Base-by-base conservation (phyloP, 2,113 vertebrate genomes). In the Larimichthys polyactis region DNA sequence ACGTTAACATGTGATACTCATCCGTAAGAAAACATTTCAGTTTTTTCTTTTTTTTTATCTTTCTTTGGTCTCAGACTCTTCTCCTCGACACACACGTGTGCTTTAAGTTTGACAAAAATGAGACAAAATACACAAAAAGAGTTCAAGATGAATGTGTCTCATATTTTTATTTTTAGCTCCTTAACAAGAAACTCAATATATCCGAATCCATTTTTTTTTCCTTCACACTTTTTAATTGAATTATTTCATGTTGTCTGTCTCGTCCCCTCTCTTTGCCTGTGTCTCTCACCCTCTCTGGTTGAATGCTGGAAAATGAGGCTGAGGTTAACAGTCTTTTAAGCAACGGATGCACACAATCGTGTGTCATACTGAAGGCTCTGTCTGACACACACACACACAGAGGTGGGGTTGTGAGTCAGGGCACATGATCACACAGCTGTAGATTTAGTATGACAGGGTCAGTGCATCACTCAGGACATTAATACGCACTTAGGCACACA, bases 401-500 rank as follows among this genome's bases (percentile, higher is more conserved):
- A 66, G 16, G 24, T 9, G 24, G 14, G 4, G 78, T 65, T 62
- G 40, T 27, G 17, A 63, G 70, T 70, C 48, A 29, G 32, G 52
- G 49, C 16, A 12, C 20, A 11, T 68, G 65, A 59, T 70, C 64
- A 46, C 70, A 64, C 15, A 75, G 62, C 51, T 67, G 48, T 71
- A 67, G 59, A 85, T 85, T 75, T 79, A 74, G 67, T 71, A 22
- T 75, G 70, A 75, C 86, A 79, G 78, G 82, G 82, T 81, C 81
- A 64, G 43, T 52, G 57, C 75, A 64, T 75, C 64, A 60, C 51
- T 79, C 75, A n/a, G 68, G 36, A 69, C 84, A 74, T 78, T 57
- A 78, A 64, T 57, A 64, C 48, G 48, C 64, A 73, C 57, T 78
- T 27, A 40, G 8, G 22, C 12, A 71, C 2, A 51, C 27, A 20